Conservation (phyloP, 2,113 vertebrate species). For the Zootoca vivipara region DNA sequence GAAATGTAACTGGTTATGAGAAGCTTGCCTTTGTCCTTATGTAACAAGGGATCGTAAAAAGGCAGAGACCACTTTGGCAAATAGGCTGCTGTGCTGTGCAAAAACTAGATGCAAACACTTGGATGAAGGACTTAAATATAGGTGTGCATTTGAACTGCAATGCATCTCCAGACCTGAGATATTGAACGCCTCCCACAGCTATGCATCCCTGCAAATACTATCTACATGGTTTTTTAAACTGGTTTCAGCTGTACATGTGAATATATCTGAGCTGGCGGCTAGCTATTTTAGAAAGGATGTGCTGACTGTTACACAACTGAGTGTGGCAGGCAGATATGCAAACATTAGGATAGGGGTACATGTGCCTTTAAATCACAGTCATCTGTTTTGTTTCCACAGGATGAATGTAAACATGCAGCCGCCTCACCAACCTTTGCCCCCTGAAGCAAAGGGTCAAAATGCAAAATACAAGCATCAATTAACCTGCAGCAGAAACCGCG, state of each 20-base stretch:
- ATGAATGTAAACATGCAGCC: conserved; percentile 36
- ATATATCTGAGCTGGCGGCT: not conserved
- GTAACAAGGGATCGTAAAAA: not conserved
- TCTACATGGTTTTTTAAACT: not conserved
- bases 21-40: not conserved
- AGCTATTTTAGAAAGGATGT: not conserved
- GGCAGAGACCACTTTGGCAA: not conserved
- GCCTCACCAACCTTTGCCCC: conserved; percentile 22
- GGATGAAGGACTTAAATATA: not conserved
- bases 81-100: not conserved
- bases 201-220: not conserved
- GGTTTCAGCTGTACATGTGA: not conserved
- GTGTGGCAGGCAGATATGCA: not conserved
- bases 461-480: conserved; percentile 31
- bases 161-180: not conserved
- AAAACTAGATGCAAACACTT: not conserved
- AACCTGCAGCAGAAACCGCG: conserved; percentile 13
- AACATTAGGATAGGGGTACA: not conserved
- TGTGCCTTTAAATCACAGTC: conserved; percentile 30
- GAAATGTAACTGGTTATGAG: not conserved
- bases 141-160: not conserved
- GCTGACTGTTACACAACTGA: not conserved
- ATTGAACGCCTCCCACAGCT: not conserved
- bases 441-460: not conserved
- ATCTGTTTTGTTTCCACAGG: conserved; percentile 20